Evolutionary conservation across 2,797 vertebrate species (phyloP), one percentile per base, ranked within the genome.

Genomic region (Enteromius viviparus): DNA sequence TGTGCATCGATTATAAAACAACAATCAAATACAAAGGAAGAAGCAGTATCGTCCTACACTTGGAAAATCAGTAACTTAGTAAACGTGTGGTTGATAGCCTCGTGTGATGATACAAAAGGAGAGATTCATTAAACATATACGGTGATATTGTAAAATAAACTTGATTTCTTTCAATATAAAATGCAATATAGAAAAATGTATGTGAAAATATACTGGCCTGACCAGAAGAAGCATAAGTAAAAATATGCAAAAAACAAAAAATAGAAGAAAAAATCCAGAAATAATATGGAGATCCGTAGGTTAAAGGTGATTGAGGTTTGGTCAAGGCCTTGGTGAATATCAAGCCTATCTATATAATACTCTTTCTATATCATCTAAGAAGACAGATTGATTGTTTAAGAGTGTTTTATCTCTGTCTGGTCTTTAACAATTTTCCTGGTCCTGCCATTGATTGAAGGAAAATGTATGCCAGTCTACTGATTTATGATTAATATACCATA

Each of bases 371-470:
- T 45, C 42, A 45, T 45, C 42, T 34, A 12, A 47, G 7, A 15
- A 60, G 19, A 71, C 53, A 60, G 23, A 69, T 8, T 8, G 42
- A 15, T 8, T 10, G 23, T 62, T 71, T 1, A 2, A 10, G 40
- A 17, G 53, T 9, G 19, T 49, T 37, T 1, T 1, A 47, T 23
- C 53, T 49, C 12, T 19, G 19, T 49, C 26, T 49, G 45, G 21
- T 79, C n/a, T 76, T 55, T 10, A 19, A 84, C 23, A 58, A 40
- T 76, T 75, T 79, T 70, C 47, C 34, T 90, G 90, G 89, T 78
- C 87, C 89, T 85, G 91, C 88, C 89, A 86, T 89, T 51, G 7
- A 86, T 71, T 87, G 14, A 82, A 68, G 75, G 55, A 47, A 76
- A 84, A 81, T 4, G 9, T 15, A 74, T 65, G 74, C 37, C 34